Evolutionary conservation across 2,113 vertebrate genomes (phyloP).

Genomic region (Eurypyga helias): DNA sequence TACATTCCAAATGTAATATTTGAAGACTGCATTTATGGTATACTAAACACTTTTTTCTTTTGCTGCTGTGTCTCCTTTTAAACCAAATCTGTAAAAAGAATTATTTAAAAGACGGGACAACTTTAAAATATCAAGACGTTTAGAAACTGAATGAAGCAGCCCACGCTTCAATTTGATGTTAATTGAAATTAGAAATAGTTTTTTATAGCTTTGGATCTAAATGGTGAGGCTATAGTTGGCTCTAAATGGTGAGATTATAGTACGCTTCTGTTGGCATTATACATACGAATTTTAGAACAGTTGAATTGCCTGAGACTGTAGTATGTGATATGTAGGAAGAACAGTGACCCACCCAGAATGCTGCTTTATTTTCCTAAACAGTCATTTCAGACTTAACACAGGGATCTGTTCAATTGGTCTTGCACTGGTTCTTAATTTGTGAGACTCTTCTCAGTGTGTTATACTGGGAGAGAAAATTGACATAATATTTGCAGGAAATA

Average conservation of each 20-base stretch:
- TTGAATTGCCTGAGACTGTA: background rate
- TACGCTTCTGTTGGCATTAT: background rate
- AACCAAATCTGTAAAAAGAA: background rate
- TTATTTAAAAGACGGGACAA: background rate
- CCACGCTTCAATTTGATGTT: background rate
- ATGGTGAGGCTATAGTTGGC: background rate
- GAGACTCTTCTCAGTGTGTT: background rate
- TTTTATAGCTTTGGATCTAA: background rate
- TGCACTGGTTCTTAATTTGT: background rate
- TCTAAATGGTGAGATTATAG: background rate
- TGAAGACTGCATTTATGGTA: background rate
- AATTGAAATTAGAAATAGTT: background rate
- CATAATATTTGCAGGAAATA: background rate
- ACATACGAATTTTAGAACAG: background rate
- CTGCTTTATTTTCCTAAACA: background rate
- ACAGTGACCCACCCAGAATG: accelerated
- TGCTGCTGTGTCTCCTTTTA: background rate
- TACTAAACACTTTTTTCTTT: background rate
- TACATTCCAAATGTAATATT: background rate
- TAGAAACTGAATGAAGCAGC: background rate
- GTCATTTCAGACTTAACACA: background rate
- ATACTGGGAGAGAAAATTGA: accelerated
- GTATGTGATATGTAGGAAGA: background rate
- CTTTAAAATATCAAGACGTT: background rate
- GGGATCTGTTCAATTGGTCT: background rate